These are phyloP conservation scores for Hypomesus transpacificus DNA, from an alignment of 2,113 vertebrate genomes.

Conservation along the genomic window DNA sequence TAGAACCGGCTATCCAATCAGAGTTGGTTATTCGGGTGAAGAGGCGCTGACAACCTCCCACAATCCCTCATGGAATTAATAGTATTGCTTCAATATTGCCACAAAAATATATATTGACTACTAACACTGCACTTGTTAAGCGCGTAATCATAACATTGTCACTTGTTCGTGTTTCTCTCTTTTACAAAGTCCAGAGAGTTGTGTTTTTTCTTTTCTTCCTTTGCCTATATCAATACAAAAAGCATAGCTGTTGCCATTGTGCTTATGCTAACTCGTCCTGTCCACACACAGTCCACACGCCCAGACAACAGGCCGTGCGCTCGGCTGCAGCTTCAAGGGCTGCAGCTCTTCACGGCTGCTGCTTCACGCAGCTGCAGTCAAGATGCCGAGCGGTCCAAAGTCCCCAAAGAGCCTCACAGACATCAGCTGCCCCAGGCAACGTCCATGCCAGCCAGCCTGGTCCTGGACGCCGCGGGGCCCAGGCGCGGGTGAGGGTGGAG, in stretches of 20 bases:
- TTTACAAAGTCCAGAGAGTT: slow-evolving; percentile 13
- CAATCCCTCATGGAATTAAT: slow-evolving; percentile 58
- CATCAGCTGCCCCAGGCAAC: not conserved
- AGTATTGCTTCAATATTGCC: slow-evolving; percentile 80
- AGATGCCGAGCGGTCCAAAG: not conserved
- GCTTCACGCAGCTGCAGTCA: slow-evolving; percentile 26
- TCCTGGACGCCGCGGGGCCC: not conserved
- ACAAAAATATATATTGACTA: slow-evolving; percentile 58
- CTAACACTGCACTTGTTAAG: slow-evolving; percentile 55
- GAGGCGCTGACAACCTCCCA: slow-evolving; percentile 23
- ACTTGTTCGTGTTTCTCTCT: slow-evolving; percentile 25
- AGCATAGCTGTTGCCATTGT: slow-evolving; percentile 52
- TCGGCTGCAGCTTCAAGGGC: no score
- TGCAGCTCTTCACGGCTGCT: not conserved
- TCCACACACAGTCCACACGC: slow-evolving; percentile 6
- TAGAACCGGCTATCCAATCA: slow-evolving; percentile 38
- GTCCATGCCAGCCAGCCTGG: not conserved
- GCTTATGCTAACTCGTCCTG: slow-evolving; percentile 52
- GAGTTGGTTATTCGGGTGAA: slow-evolving; percentile 53
- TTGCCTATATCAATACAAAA: slow-evolving; percentile 56
- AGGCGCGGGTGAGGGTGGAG: slow-evolving; percentile 8
- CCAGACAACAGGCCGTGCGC: slow-evolving; percentile 5
- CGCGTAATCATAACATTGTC: slow-evolving; percentile 37
- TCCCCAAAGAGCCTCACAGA: not conserved
- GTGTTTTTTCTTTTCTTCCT: slow-evolving; percentile 17